Evolutionary conservation across 2,888 invertebrate genomes (phyloP).

Genomic region (Gymnoscelis rufifasciata): DNA sequence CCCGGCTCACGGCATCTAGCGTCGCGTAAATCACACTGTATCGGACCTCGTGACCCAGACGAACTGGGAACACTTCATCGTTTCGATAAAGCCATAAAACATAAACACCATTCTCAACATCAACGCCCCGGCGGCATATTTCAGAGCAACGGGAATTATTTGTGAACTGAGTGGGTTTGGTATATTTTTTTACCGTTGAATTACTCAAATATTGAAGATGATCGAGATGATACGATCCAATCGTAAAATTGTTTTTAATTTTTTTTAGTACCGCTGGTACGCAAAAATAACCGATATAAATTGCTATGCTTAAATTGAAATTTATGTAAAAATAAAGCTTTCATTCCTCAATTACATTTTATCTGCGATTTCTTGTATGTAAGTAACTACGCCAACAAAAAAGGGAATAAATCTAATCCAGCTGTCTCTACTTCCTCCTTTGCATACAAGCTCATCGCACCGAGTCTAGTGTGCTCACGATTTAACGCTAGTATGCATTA

Average conservation of each 20-base stretch:
- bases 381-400: background rate
- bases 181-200: slow-evolving; percentile 60
- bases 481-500: slow-evolving; percentile 79
- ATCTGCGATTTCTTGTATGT: too few relatives aligned
- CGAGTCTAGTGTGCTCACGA: slow-evolving; percentile 71
- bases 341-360: too few relatives aligned
- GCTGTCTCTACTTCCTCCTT: slow-evolving; percentile 32
- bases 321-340: too few relatives aligned
- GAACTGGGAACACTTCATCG: slow-evolving; percentile 40
- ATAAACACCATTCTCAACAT: slow-evolving; percentile 42
- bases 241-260: too few relatives aligned
- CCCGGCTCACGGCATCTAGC: slow-evolving; percentile 30
- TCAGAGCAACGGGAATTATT: slow-evolving; percentile 46
- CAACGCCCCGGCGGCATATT: slow-evolving; percentile 36
- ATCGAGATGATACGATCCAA: too few relatives aligned
- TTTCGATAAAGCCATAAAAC: slow-evolving; percentile 47
- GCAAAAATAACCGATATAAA: too few relatives aligned
- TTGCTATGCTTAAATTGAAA: too few relatives aligned
- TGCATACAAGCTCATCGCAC: slow-evolving; percentile 70
- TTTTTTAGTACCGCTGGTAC: too few relatives aligned
- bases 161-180: slow-evolving; percentile 34
- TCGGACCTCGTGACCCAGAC: slow-evolving; percentile 39
- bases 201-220: too few relatives aligned
- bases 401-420: background rate
- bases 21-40: slow-evolving; percentile 42